phyloP scores from a whole-genome alignment of 2,888 invertebrate genomes.

The Adela reaumurella region DNA sequence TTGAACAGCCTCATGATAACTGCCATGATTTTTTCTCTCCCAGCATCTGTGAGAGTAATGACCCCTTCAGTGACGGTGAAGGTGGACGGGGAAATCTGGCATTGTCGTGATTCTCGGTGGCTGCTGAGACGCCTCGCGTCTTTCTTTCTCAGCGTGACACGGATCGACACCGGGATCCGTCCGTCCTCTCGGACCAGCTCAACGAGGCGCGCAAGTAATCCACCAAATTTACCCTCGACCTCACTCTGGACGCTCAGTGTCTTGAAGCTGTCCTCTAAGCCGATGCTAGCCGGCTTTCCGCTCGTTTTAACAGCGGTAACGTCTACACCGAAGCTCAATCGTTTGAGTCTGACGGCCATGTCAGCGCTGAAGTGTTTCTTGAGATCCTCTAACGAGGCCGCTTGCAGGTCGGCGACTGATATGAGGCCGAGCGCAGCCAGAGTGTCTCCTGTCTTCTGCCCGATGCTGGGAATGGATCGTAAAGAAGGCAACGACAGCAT shows the following conservation, averaged over 20 bases:
- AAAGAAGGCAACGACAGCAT: constrained; percentile 62
- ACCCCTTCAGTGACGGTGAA: constrained; percentile 53
- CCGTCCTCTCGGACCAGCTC: constrained; percentile 74
- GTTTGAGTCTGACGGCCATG: constrained; percentile 65
- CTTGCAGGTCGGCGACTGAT: constrained; percentile 66
- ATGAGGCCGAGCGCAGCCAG: constrained; percentile 63
- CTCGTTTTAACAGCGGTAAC: constrained; percentile 66
- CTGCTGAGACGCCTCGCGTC: constrained; percentile 64
- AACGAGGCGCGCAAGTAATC: constrained; percentile 65
- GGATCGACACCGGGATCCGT: constrained; percentile 70
- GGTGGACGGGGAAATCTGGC: constrained; percentile 65
- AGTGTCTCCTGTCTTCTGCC: constrained; percentile 64
- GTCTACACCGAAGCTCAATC: constrained; percentile 74
- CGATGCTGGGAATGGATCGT: constrained; percentile 71
- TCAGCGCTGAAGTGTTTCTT: constrained; percentile 65
- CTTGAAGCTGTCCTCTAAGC: constrained; percentile 75
- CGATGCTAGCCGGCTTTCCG: constrained; percentile 75
- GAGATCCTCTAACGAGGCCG: constrained; percentile 52
- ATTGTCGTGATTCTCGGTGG: constrained; percentile 72
- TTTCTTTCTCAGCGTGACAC: constrained; percentile 71
- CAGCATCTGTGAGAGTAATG: constrained; percentile 45
- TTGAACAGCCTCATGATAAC: constrained; percentile 73
- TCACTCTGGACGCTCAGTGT: constrained; percentile 69
- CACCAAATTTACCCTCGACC: constrained; percentile 67
- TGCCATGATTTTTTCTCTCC: constrained; percentile 63